Conservation (phyloP, 2,113 vertebrate genomes). For the Trogon surrucura region DNA sequence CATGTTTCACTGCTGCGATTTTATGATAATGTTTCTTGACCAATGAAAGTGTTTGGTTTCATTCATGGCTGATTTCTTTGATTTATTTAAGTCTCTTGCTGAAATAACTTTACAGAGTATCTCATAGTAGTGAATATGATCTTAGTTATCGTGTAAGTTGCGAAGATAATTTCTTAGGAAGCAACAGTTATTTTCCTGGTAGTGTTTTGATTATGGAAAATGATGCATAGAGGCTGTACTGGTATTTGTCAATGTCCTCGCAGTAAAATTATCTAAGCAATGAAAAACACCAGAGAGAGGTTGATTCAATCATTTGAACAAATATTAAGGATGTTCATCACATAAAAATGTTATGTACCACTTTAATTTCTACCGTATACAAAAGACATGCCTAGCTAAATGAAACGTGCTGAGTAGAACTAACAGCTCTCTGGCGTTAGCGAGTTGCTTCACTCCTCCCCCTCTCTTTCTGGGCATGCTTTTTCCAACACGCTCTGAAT, state of each 20-base stretch:
- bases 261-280: background rate
- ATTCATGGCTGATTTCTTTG: background rate
- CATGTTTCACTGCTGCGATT: background rate
- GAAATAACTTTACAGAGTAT: background rate
- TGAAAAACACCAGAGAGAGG: background rate
- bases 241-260: background rate
- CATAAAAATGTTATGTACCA: background rate
- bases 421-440: background rate
- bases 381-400: background rate
- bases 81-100: background rate
- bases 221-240: background rate
- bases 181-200: background rate
- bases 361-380: background rate
- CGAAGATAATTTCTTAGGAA: background rate
- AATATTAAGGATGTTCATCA: background rate
- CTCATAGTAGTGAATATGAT: background rate
- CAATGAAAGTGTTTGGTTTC: background rate
- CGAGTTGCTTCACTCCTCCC: background rate
- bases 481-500: background rate
- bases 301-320: background rate
- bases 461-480: background rate
- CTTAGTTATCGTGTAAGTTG: background rate
- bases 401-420: fast-evolving
- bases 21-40: background rate
- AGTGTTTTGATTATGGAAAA: background rate